Evolutionary conservation across 2,888 invertebrate genomes (phyloP), one percentile per base, ranked within the genome.

Genomic region (Spatulosminthurus flaviceps): DNA sequence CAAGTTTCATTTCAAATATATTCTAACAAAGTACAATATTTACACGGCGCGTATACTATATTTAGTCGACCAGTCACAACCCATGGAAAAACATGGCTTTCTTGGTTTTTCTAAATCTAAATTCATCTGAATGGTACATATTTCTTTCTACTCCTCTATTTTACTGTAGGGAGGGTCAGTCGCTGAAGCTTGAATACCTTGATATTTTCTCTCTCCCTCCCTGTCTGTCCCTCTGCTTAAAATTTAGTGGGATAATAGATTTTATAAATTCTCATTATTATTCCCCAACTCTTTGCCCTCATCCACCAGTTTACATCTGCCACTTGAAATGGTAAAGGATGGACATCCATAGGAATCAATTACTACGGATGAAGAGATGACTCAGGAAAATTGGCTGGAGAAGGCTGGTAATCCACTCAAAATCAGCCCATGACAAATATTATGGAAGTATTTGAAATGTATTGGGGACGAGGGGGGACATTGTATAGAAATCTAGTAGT

Each of bases 1-100:
- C 41, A 42, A 71, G 71, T 71, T 71, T 22, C 42, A 24, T 71
- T 71, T 43, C 21, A 42, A 13, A 13, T 43, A 24, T 22, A 41
- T 16, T 28, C 69, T 28, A 24, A 69, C 69, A 69, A 9, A 29
- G 19, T 29, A n/a, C n/a, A n/a, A n/a, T n/a, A 69, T 69, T 51
- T 51, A 51, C 51, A 51, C 4, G 4, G 34, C 34, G 9, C 9
- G 9, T 9, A 51, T 51, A 51, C 51, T 51, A 51, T n/a, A n/a
- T n/a, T 13, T 51, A n/a, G 7, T 51, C 51, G 51, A 51, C 16
- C 7, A 51, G 51, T n/a, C n/a, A 19, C 5, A 19, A 51, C 51
- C 51, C 9, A n/a, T 19, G 2, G 16, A 13, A 51, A 5, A 51
- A 51, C 51, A 51, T 51, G 29, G 29, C n/a, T 29, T n/a, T 2